These are phyloP conservation scores for Ptychoptera albimana DNA, from an alignment of 2,888 invertebrate genomes.

Conservation along the genomic window DNA sequence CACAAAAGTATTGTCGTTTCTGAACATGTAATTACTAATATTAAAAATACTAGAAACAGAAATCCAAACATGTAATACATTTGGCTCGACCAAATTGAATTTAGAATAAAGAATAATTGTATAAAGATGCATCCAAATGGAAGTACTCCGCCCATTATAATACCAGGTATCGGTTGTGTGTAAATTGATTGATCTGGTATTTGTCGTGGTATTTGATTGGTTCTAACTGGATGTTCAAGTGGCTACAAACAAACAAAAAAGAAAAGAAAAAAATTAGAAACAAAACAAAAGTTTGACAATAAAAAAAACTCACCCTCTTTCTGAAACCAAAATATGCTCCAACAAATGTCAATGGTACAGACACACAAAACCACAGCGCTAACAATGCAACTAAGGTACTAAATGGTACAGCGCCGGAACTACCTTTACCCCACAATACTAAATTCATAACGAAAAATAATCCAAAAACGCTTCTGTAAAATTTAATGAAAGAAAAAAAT, in stretches of 20 bases:
- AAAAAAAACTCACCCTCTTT: slow-evolving; percentile 57
- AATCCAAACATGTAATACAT: slow-evolving; percentile 99
- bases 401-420: slow-evolving; percentile 95
- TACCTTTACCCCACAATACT: slow-evolving; percentile 88
- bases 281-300: not conserved
- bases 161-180: slow-evolving; percentile 88
- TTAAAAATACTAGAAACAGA: slow-evolving; percentile 92
- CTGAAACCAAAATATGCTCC: slow-evolving; percentile 98
- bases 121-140: slow-evolving; percentile 98
- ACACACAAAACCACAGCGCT: slow-evolving; percentile 96
- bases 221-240: slow-evolving; percentile 92
- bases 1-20: slow-evolving; percentile 97
- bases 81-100: slow-evolving; percentile 93
- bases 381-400: slow-evolving; percentile 86
- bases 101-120: slow-evolving; percentile 96
- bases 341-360: slow-evolving; percentile 92
- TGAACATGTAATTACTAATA: slow-evolving; percentile 94
- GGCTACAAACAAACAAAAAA: slow-evolving; percentile 40
- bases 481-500: slow-evolving; percentile 9
- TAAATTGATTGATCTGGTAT: slow-evolving; percentile 98
- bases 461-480: slow-evolving; percentile 77
- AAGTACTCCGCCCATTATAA: slow-evolving; percentile 95
- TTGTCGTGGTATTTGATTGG: slow-evolving; percentile 96
- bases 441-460: slow-evolving; percentile 95
- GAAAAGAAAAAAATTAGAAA: not conserved